Evolutionary conservation across 2,888 invertebrate species (phyloP), one percentile per base, ranked within the genome.

Genomic region (Hydriomena furcata): DNA sequence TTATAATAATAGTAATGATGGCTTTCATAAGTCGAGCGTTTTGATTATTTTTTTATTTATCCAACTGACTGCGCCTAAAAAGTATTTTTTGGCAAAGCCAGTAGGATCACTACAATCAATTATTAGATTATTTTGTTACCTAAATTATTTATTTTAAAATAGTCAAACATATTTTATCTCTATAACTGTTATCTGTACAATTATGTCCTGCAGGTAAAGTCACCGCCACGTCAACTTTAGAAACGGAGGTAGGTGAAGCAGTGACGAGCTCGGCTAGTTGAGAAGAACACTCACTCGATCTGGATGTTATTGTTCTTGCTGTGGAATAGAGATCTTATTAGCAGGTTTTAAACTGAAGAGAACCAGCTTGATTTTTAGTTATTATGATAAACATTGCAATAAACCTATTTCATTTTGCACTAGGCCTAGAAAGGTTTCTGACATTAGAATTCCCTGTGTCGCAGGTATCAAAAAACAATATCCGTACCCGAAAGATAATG

Each of bases 241-340:
- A 84, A 11, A 76, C 55, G 0, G 84, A 78, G 1, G 72, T 65
- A 0, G 84, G 81, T 0, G 88, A 84, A 60, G 84, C 71, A 47
- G 84, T 79, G 61, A 84, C 74, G 5, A 87, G 63, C 48, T 87
- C 86, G 0, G 85, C 85, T 0, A 85, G 67, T 20, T 84, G 86
- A 0, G 88, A 80, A 0, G 87, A 88, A 42, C 83, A 86, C 51
- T 88, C 87, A 38, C 88, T 88, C n/a, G 89, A 89, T 11, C 83
- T 76, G 48, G 89, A 88, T 55, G 89, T 88, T 78, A 88, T 84
- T 42, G 89, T 89, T 60, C 87, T 65, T 1, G 89, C 89, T 88
- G 76, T 10, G 53, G 63, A 50, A 7, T 34, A 34, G 17, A 36
- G 11, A n/a, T 42, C 48, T 49, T 36, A 42, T 49, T 8, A 49